Evolutionary conservation across 2,888 invertebrate genomes (phyloP).

Genomic region (Rhagophthalmus giganteus): DNA sequence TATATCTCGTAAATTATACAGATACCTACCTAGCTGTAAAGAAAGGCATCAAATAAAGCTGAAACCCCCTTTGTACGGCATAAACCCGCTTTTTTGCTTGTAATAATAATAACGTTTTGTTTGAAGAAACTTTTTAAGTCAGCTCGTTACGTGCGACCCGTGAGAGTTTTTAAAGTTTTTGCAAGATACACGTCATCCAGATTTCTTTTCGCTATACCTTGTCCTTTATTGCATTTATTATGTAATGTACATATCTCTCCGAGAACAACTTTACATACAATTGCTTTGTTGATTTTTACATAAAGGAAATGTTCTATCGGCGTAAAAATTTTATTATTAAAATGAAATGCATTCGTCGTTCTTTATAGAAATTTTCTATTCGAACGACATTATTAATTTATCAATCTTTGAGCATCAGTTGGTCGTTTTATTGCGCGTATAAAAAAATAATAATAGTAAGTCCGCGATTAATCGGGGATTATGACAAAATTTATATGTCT

Average conservation of each 20-base stretch:
- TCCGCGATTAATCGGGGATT: not conserved
- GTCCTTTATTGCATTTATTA: conserved; percentile 33
- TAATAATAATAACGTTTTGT: conserved; percentile 36
- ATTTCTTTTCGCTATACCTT: conserved; percentile 30
- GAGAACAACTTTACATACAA: not conserved
- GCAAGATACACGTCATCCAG: conserved; percentile 22
- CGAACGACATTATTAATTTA: not conserved
- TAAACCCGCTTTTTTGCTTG: conserved; percentile 17
- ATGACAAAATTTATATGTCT: not conserved
- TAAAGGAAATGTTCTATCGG: not conserved
- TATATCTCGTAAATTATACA: too few species aligned
- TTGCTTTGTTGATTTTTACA: not conserved
- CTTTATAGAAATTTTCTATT: too few species aligned
- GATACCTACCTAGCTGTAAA: too few species aligned
- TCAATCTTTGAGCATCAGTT: too few species aligned
- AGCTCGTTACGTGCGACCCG: conserved; percentile 40
- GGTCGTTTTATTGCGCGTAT: too few species aligned
- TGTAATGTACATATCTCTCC: not conserved
- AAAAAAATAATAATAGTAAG: not conserved
- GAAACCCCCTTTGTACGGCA: too few species aligned
- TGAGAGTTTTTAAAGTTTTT: conserved; percentile 39
- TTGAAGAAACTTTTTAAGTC: conserved; percentile 39
- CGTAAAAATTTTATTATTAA: not conserved
- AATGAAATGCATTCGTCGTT: not conserved
- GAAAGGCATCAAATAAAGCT: too few species aligned